Evolutionary conservation across 2,888 invertebrate genomes (phyloP), one percentile per base, ranked within the genome.

Genomic region (Chrysolina americana): DNA sequence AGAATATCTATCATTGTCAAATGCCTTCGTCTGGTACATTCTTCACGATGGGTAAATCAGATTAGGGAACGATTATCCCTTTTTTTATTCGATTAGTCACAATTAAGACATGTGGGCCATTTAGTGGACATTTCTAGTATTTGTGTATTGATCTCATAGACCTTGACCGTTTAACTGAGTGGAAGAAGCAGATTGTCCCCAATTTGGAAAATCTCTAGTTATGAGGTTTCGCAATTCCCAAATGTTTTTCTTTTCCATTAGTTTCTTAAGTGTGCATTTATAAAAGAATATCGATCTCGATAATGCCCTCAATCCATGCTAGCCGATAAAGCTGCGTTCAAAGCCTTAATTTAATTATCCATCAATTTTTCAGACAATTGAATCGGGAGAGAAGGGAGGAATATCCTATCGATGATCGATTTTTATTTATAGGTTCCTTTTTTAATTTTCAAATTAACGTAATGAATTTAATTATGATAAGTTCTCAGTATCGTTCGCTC

Each of bases 321-420:
- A n/a, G 59, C 56, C 23, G 56, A 11, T 56, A 56, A 56, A 56
- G n/a, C 59, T 21, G 21, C 23, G 19, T 53, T 53, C 53, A 59
- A 28, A 59, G 36, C 59, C 59, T 36, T 59, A 59, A 59, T 59
- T 59, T 59, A 59, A 59, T 59, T 59, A 59, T 59, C 59, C 59
- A 59, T 59, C 23, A 59, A 59, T 59, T 53, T 59, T 59, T 28
- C 59, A 59, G 59, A 59, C 59, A 59, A 59, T 59, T 28, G 59
- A 59, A 17, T 50, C 19, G 19, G 50, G 50, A 50, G 50, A 17
- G 19, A 28, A 36, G 59, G 28, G 36, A 36, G n/a, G 13, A 36
- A 59, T 59, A 28, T 36, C 59, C 59, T 59, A 59, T 59, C 59
- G 59, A 59, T 59, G 59, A 59, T 59, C 59, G 59, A 59, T 59